Base-by-base conservation (phyloP, 2,113 vertebrate genomes). In the Aptenodytes forsteri region DNA sequence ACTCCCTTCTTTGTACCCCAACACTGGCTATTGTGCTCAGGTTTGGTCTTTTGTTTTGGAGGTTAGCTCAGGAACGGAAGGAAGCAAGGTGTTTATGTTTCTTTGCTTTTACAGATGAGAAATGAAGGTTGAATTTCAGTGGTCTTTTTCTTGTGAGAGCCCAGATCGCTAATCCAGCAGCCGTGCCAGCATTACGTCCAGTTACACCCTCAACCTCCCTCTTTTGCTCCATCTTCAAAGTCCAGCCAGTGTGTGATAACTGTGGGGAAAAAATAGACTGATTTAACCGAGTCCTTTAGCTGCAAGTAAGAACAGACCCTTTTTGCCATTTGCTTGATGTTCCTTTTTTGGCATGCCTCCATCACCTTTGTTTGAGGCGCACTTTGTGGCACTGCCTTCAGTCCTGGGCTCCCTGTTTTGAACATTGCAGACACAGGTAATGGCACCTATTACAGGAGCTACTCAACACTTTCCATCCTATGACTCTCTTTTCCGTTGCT, bases 21-120 rank as follows among this genome's bases (percentile, higher is more conserved):
- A 9, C 1, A 0, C 12, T 44, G 58, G 15, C 52, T 36, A 6
- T 1, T 49, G 54, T 1, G 0, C 52, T 61, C 7, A 0, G 5
- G 5, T 30, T 70, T 66, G 34, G 42, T 18, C 16, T 73, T 65
- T 38, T 47, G 7, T 46, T 49, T 49, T 2, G 0, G 18, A 26
- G 2, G 5, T 36, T 44, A 79, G 21, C 27, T 73, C 36, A 70
- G 55, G 32, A 92, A 54, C 13, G 47, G 50, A 62, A 5, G 13
- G 9, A 46, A 77, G 14, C 5, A 25, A 9, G 7, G 9, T 1
- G 4, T 75, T 77, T 46, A 11, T 46, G 9, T 11, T 46, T 40
- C 9, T 16, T 81, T 64, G 13, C 6, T 78, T 83, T 40, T 50
- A 40, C 3, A 34, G 30, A 52, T 10, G 16, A 72, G 44, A 93